These are phyloP conservation scores for Saimiri boliviensis DNA, from an alignment of 2,113 vertebrate species.

Conservation along the genomic window DNA sequence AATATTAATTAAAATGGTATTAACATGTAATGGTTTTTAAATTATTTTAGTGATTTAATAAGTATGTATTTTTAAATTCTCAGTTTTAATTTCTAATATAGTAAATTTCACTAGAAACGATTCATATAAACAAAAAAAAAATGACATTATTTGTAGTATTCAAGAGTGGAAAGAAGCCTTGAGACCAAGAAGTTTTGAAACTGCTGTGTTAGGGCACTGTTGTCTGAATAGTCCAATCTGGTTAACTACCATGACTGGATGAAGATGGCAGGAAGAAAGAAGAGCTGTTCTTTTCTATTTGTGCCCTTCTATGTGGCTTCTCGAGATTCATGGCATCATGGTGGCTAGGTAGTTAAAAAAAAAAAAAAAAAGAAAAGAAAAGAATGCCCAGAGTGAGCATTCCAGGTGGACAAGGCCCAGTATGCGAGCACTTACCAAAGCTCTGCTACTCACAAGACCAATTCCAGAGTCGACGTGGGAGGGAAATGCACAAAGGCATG, in stretches of 20 bases:
- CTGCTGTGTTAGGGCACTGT: neutral
- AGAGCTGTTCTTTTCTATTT: neutral
- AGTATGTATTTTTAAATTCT: neutral
- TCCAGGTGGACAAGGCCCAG: neutral
- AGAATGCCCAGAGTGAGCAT: neutral
- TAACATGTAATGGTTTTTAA: neutral
- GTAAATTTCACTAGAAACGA: neutral
- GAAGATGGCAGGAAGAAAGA: neutral
- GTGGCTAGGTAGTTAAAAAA: neutral
- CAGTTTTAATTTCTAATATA: constrained; percentile 18
- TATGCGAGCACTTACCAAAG: neutral
- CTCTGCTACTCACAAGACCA: neutral
- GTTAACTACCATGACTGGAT: neutral
- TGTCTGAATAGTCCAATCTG: neutral
- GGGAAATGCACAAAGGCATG: neutral
- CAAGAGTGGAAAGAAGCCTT: neutral
- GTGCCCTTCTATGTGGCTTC: neutral
- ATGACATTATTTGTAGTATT: neutral
- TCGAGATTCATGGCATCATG: neutral
- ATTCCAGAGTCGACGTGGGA: neutral
- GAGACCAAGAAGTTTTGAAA: neutral
- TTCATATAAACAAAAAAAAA: neutral
- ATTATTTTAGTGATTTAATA: neutral
- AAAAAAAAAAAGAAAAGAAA: neutral
- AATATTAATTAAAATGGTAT: neutral